Evolutionary conservation across 2,888 invertebrate genomes (phyloP), one percentile per base, ranked within the genome.

Genomic region (Brachyptera putata): DNA sequence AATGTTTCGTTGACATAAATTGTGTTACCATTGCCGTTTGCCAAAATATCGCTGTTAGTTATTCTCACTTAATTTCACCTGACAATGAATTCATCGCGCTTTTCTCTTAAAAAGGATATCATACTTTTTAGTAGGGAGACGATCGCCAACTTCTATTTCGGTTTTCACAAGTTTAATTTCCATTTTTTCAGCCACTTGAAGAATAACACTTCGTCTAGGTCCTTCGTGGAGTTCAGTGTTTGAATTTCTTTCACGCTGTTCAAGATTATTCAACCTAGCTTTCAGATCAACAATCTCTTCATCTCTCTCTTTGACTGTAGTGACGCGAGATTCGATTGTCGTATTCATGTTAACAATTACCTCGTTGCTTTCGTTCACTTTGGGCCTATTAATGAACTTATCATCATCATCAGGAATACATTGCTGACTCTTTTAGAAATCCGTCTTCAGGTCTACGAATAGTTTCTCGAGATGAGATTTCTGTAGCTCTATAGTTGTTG

Each of bases 1-100:
- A n/a, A 46, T n/a, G 24, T 46, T 46, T 46, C 46, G n/a, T 46
- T 46, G n/a, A 46, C 46, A 24, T 46, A 46, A 18, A 46, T n/a
- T 46, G 24, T 22, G 22, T 21, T 5, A n/a, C n/a, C 2, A 21
- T 46, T 46, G n/a, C 46, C 24, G 21, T 46, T 24, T n/a, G n/a
- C n/a, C n/a, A n/a, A n/a, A n/a, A n/a, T n/a, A n/a, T n/a, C n/a
- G n/a, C n/a, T n/a, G n/a, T n/a, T n/a, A n/a, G n/a, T n/a, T n/a
- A n/a, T n/a, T n/a, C n/a, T n/a, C n/a, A n/a, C n/a, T n/a, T n/a
- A n/a, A n/a, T 24, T 46, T 24, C 4, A 24, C 4, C 46, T 46
- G n/a, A 46, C 21, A 4, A 46, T n/a, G n/a, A 46, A 21, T 21
- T 46, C 46, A 21, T 46, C 21, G n/a, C 46, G 22, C 24, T 46